phyloP scores from a whole-genome alignment of 2,888 invertebrate genomes.

The Melinaea marsaeus region DNA sequence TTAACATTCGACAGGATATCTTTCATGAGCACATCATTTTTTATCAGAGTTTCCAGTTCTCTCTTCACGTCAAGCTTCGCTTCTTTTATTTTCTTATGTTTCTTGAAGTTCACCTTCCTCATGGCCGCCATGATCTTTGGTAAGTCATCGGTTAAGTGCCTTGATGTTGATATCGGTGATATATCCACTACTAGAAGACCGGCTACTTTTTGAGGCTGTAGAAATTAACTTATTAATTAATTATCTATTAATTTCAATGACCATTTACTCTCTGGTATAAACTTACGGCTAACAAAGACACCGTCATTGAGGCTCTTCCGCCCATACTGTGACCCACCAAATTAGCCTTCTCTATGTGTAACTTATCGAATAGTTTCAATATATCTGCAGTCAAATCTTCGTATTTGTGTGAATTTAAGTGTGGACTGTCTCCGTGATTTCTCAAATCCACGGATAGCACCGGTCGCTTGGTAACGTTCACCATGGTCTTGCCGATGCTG shows the following conservation, averaged over 20 bases:
- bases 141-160: conserved; percentile 70
- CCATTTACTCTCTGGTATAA: neutral
- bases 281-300: conserved; percentile 83
- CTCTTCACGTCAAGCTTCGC: conserved; percentile 46
- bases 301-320: conserved; percentile 89
- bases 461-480: conserved; percentile 82
- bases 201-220: conserved; percentile 76
- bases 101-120: conserved; percentile 49
- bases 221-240: conserved; percentile 21
- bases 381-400: conserved; percentile 86
- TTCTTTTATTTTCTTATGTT: conserved; percentile 38
- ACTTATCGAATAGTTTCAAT: conserved; percentile 77
- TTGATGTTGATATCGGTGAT: conserved; percentile 78
- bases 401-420: conserved; percentile 84
- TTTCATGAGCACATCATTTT: conserved; percentile 79
- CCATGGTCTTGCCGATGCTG: conserved; percentile 84
- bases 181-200: conserved; percentile 83
- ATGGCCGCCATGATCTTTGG: conserved; percentile 79
- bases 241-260: neutral
- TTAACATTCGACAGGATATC: conserved; percentile 71
- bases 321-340: conserved; percentile 96
- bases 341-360: conserved; percentile 78
- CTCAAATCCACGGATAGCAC: conserved; percentile 92
- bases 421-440: conserved; percentile 96
- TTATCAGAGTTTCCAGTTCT: conserved; percentile 41